Conservation (phyloP, 2,113 vertebrate species). For the Otus sunia region DNA sequence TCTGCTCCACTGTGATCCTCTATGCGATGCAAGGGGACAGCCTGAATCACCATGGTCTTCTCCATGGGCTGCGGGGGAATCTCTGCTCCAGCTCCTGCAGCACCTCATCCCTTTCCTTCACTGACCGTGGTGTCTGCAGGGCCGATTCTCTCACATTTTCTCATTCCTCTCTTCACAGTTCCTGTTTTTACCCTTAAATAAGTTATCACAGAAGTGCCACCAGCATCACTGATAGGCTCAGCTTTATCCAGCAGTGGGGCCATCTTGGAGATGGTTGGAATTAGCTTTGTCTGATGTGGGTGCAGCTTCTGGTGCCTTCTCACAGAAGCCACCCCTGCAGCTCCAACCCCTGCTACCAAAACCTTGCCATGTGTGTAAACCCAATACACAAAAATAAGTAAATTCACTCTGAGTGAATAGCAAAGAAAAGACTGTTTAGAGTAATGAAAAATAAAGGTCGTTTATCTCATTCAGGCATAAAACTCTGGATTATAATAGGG, state of each 20-base stretch:
- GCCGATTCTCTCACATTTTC: background rate
- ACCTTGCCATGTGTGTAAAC: background rate
- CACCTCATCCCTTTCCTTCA: background rate
- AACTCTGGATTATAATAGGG: background rate
- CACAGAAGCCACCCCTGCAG: background rate
- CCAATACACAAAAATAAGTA: background rate
- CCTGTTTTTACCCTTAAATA: background rate
- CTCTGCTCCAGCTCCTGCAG: background rate
- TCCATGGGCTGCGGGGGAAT: background rate
- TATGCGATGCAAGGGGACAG: too few relatives aligned
- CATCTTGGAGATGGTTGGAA: background rate
- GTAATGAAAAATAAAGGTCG: background rate
- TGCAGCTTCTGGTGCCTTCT: background rate
- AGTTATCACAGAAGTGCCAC: background rate
- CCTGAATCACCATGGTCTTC: background rate
- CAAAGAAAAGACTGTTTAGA: background rate
- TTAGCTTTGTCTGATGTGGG: background rate
- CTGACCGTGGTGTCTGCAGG: background rate
- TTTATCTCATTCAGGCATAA: background rate
- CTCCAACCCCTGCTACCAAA: background rate
- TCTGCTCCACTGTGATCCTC: too few relatives aligned
- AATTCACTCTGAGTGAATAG: background rate
- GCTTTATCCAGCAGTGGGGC: rapidly evolving
- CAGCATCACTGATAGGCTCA: background rate
- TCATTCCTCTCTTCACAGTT: background rate